Evolutionary conservation across 2,888 invertebrate genomes (phyloP).

Genomic region (Mechanitis messenoides): DNA sequence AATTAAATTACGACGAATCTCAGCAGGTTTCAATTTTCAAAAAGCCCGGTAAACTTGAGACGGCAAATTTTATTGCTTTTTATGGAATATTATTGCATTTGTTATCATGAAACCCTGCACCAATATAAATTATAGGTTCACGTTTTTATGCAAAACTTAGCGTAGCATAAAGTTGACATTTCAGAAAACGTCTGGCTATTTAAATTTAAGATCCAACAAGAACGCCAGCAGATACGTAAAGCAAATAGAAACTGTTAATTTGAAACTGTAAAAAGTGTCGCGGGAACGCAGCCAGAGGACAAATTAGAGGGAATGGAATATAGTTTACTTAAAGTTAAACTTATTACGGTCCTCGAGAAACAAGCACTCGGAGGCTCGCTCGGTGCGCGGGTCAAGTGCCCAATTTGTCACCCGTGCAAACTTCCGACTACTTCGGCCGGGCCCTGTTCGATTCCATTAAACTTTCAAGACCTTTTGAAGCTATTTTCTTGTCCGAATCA

Average conservation of each 20-base stretch:
- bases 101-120: conserved; percentile 23
- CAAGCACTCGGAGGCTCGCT: conserved; percentile 67
- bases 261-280: conserved; percentile 56
- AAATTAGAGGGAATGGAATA: conserved; percentile 75
- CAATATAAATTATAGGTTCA: conserved; percentile 3
- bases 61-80: conserved; percentile 45
- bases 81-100: conserved; percentile 53
- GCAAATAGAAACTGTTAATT: conserved; percentile 52
- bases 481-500: conserved; percentile 72
- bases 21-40: conserved; percentile 63
- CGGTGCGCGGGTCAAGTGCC: conserved; percentile 73
- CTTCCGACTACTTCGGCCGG: conserved; percentile 65
- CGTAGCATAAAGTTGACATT: conserved; percentile 5
- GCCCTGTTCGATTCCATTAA: conserved; percentile 75
- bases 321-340: conserved; percentile 77
- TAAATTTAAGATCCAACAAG: conserved; percentile 28
- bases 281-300: conserved; percentile 50
- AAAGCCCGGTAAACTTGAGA: conserved; percentile 47
- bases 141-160: neutral
- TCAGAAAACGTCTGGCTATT: conserved; percentile 9
- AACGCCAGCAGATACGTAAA: conserved; percentile 26
- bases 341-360: conserved; percentile 75
- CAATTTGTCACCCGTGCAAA: conserved; percentile 76
- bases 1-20: conserved; percentile 68
- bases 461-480: conserved; percentile 75